Conservation (phyloP, 2,797 vertebrate species). For the Paedocypris micromegethes region DNA sequence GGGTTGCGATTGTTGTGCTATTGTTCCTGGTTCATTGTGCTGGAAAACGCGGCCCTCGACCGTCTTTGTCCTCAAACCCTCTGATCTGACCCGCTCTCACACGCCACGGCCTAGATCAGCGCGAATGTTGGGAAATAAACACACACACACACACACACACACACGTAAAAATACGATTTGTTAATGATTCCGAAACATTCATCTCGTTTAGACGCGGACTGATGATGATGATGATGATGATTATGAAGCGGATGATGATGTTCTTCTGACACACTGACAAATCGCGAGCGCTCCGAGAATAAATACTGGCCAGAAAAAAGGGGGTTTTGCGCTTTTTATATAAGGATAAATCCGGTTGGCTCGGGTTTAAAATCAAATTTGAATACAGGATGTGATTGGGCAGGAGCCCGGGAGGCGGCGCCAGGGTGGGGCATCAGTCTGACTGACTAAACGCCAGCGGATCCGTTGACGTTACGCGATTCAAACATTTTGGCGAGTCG, state of each 20-base stretch:
- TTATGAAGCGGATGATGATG: too few relatives aligned
- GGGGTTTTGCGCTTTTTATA: conserved; percentile 54
- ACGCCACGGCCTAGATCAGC: conserved; percentile 58
- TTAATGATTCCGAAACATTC: too few relatives aligned
- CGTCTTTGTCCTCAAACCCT: conserved; percentile 62
- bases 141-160: too few relatives aligned
- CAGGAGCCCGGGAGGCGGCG: conserved; percentile 2
- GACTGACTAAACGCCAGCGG: conserved; percentile 43
- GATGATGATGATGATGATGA: too few relatives aligned
- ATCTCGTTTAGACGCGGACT: too few relatives aligned
- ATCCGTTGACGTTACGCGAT: conserved; percentile 42
- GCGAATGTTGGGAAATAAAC: too few relatives aligned
- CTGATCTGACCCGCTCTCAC: conserved; percentile 1
- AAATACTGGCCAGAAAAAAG: conserved; percentile 41
- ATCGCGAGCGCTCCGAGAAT: conserved; percentile 3
- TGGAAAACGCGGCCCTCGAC: conserved; percentile 64
- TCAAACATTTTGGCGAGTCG: conserved; percentile 9
- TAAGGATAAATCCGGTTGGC: conserved; percentile 63
- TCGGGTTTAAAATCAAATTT: conserved; percentile 59
- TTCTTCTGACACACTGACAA: background rate
- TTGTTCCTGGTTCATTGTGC: conserved; percentile 72
- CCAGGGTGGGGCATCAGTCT: conserved; percentile 50
- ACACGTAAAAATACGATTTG: too few relatives aligned
- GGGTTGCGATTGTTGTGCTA: conserved; percentile 63
- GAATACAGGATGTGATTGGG: conserved; percentile 61